Conservation (phyloP, 2,888 invertebrate species). For the Brachypterus glaber region DNA sequence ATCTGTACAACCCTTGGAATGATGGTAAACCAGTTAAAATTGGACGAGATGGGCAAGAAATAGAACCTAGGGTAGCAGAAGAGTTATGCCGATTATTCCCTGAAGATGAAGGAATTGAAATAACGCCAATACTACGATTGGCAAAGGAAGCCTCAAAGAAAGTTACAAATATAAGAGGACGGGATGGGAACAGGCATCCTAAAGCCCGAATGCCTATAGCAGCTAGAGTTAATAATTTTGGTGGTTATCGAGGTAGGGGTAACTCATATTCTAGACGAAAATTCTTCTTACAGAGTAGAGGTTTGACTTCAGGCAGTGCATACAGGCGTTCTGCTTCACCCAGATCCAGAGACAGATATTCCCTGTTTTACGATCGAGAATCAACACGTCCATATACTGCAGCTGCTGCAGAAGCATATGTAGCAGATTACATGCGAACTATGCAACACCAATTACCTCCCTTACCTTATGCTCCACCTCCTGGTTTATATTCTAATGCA, state of each 20-base stretch:
- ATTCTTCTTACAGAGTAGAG: slow-evolving; percentile 55
- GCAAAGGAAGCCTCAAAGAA: slow-evolving; percentile 74
- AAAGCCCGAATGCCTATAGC: slow-evolving; percentile 40
- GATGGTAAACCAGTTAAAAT: slow-evolving; percentile 98
- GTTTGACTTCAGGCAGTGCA: slow-evolving; percentile 44
- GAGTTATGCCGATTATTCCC: slow-evolving; percentile 90
- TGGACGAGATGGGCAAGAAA: slow-evolving; percentile 97
- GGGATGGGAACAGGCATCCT: slow-evolving; percentile 41
- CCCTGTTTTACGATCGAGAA: slow-evolving; percentile 54
- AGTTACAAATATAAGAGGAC: slow-evolving; percentile 35
- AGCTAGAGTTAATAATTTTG: slow-evolving; percentile 43
- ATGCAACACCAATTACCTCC: slow-evolving; percentile 82
- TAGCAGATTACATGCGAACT: slow-evolving; percentile 80
- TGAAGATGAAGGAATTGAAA: slow-evolving; percentile 83
- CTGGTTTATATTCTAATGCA: slow-evolving; percentile 39
- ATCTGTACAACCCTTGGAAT: slow-evolving; percentile 96
- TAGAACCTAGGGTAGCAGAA: slow-evolving; percentile 91
- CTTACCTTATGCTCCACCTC: slow-evolving; percentile 71
- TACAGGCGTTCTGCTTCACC: slow-evolving; percentile 52
- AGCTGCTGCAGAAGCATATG: slow-evolving; percentile 74
- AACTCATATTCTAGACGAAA: slow-evolving; percentile 50
- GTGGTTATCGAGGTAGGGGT: slow-evolving; percentile 47
- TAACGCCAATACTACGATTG: slow-evolving; percentile 76
- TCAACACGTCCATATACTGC: slow-evolving; percentile 41
- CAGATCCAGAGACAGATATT: slow-evolving; percentile 47